Base-by-base conservation (phyloP, 2,888 invertebrate genomes). In the Clunio marinus region DNA sequence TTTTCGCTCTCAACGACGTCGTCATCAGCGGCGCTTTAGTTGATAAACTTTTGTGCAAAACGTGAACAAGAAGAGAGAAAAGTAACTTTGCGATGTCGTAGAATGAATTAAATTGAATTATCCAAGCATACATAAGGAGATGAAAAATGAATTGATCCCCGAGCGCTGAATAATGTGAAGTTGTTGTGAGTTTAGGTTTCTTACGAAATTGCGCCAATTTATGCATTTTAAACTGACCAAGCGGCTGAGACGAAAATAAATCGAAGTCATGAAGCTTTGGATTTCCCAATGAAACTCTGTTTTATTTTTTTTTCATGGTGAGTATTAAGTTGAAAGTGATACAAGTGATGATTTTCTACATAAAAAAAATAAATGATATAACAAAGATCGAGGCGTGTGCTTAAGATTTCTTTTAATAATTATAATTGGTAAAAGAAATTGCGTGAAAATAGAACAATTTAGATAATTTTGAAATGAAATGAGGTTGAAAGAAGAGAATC, bases 21-120 rank as follows among this genome's bases (percentile, higher is more conserved):
- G 41, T 41, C 41, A 13, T 41, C 41, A 41, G 7, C 41, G 41
- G 41, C 41, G 41, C 41, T 41, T 41, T 41, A 15, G n/a, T 17
- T 51, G 51, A 51, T 51, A 51, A 51, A 51, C 51, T 41, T 51
- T 51, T 51, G 51, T 22, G 20, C 4, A 22, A 22, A 51, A 51
- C 15, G 24, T 17, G 24, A 45, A 17, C 7, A 32, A 45, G 13
- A 45, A 45, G 17, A 4, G 8, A n/a, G 15, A 7, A 45, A 7
- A 45, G 45, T 17, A 13, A 32, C 35, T 32, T 32, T 32, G 35
- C 45, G 5, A 45, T 45, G 45, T 15, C 45, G 45, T 13, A 45
- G 15, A 45, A n/a, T 45, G 45, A 22, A 51, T 51, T 51, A 17
- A 17, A 51, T 51, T 51, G 20, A 51, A 51, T 51, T 20, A 22